Percentiles rank a stretch among this genome's conserved stretches.
These are phyloP conservation scores for Odontamblyopus rebecca DNA, from an alignment of 2,797 vertebrate genomes.

Conservation along the genomic window DNA sequence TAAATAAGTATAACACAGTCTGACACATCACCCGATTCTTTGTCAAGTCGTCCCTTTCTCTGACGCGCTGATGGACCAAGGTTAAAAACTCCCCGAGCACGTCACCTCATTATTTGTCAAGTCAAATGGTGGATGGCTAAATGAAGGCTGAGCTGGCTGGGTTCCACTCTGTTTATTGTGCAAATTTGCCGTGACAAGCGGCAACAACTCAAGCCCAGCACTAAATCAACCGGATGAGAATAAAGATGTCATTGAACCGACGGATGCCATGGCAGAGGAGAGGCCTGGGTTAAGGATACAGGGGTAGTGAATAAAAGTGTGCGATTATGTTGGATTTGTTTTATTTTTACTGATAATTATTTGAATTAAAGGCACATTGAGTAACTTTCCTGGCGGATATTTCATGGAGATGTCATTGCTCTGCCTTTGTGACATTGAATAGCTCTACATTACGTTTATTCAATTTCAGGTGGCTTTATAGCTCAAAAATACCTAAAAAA, in stretches of 20 bases:
- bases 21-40: conserved; percentile 54
- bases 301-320: background rate
- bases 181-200: conserved; percentile 34
- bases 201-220: conserved; percentile 15
- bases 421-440: no score
- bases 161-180: conserved; percentile 1
- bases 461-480: no score
- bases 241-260: conserved; percentile 13
- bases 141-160: conserved; percentile 24
- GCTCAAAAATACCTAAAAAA: no score
- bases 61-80: conserved; percentile 24
- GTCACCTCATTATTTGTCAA: conserved; percentile 44
- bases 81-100: conserved; percentile 17
- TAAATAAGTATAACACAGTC: conserved; percentile 39
- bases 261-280: background rate
- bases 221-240: conserved; percentile 19
- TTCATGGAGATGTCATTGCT: no score
- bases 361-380: no score
- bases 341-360: no score
- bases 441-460: no score
- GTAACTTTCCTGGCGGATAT: no score
- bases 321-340: no score
- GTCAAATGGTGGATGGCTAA: conserved; percentile 21
- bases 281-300: background rate
- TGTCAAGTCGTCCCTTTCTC: conserved; percentile 37